Conservation (phyloP, 2,797 vertebrate species). For the Craterocephalus amniculus region DNA sequence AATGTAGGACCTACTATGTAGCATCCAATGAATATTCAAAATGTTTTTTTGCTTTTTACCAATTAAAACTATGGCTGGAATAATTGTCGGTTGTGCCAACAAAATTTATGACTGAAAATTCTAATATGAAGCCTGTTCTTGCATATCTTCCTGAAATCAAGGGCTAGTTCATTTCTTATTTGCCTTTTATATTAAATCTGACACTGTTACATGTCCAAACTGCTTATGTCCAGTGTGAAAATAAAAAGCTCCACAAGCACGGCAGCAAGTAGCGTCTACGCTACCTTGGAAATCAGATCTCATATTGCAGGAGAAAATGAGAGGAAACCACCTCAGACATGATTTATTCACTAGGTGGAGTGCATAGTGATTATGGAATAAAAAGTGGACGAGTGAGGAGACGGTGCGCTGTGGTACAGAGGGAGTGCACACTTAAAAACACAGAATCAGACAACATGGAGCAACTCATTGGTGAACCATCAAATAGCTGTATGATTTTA, state of each 20-base stretch:
- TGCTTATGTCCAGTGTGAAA: conserved; percentile 3
- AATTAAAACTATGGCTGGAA: not conserved
- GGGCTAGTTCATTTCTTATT: not conserved
- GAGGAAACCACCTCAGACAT: conserved; percentile 62
- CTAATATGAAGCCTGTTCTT: not conserved
- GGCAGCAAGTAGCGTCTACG: conserved; percentile 9
- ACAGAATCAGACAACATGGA: conserved; percentile 24
- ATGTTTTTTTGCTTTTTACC: not conserved
- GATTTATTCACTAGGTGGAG: conserved; percentile 41
- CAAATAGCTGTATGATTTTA: conserved; percentile 25
- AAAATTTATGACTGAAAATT: not conserved
- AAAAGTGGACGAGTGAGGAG: conserved; percentile 50
- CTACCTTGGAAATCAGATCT: conserved; percentile 4
- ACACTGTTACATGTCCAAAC: not conserved
- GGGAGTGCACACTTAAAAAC: conserved; percentile 38
- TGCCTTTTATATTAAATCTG: not conserved
- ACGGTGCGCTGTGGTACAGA: conserved; percentile 50
- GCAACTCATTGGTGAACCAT: conserved; percentile 26
- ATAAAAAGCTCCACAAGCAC: conserved; percentile 5
- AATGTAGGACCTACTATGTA: not conserved
- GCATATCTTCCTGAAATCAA: not conserved
- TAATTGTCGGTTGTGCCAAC: not conserved
- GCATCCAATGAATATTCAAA: too few relatives aligned
- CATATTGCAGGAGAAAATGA: conserved; percentile 25
- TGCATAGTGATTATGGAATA: conserved; percentile 40